These are phyloP conservation scores for Himalopsyche tibetana DNA, from an alignment of 2,888 invertebrate genomes.

Conservation along the genomic window DNA sequence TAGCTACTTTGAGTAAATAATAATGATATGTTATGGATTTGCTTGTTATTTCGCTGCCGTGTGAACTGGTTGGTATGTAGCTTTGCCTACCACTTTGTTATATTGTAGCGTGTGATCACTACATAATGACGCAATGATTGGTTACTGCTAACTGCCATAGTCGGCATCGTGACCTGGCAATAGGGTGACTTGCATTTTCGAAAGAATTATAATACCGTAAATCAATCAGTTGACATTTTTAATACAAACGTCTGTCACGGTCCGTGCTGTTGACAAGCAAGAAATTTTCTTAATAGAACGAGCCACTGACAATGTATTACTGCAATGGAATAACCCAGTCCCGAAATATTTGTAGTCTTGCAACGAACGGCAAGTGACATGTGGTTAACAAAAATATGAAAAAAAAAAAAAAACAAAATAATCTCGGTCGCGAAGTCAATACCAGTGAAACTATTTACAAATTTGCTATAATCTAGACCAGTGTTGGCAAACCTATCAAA, in stretches of 20 bases:
- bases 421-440: too few relatives aligned
- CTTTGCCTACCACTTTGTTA: slow-evolving; percentile 7
- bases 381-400: too few relatives aligned
- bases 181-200: slow-evolving; percentile 8
- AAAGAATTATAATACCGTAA: neutral
- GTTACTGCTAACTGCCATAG: slow-evolving; percentile 19
- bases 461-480: too few relatives aligned
- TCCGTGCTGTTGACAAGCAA: too few relatives aligned
- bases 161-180: neutral
- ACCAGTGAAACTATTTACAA: too few relatives aligned
- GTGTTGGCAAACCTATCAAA: too few relatives aligned
- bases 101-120: slow-evolving; percentile 19
- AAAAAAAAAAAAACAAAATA: too few relatives aligned
- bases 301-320: too few relatives aligned
- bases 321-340: too few relatives aligned
- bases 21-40: slow-evolving; percentile 28
- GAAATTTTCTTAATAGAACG: too few relatives aligned
- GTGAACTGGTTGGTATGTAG: slow-evolving; percentile 35
- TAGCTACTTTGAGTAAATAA: slow-evolving; percentile 12
- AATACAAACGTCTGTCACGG: neutral
- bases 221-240: neutral
- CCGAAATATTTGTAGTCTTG: too few relatives aligned
- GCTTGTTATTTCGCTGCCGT: slow-evolving; percentile 32
- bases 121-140: slow-evolving; percentile 36
- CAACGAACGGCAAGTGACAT: too few relatives aligned